Evolutionary conservation across 2,888 invertebrate genomes (phyloP).

Genomic region (Plebejus melissa): DNA sequence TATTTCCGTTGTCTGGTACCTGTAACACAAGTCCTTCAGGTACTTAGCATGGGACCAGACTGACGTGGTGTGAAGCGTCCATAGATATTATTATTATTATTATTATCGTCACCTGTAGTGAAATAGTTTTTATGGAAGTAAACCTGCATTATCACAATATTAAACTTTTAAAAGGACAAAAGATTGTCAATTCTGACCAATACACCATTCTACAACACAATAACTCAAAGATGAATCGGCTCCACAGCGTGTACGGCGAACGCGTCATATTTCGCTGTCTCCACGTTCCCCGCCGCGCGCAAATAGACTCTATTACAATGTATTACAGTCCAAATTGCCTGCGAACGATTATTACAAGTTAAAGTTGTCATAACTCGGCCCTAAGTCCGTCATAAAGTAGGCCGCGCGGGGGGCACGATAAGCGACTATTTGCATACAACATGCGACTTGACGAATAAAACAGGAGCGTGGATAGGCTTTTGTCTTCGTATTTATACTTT

Average conservation of each 20-base stretch:
- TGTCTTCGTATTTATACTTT: slow-evolving; percentile 28
- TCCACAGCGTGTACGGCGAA: slow-evolving; percentile 32
- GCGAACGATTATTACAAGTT: slow-evolving; percentile 28
- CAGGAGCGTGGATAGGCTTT: slow-evolving; percentile 34
- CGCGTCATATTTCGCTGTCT: slow-evolving; percentile 35
- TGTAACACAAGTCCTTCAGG: too few species aligned
- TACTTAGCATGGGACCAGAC: too few species aligned
- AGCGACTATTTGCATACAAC: slow-evolving; percentile 42
- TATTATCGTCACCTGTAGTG: neutral
- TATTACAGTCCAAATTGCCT: slow-evolving; percentile 13
- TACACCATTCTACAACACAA: slow-evolving; percentile 45
- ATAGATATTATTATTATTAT: too few species aligned
- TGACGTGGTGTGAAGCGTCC: too few species aligned
- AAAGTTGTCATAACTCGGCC: slow-evolving; percentile 29
- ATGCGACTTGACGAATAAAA: slow-evolving; percentile 35
- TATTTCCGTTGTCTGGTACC: too few species aligned
- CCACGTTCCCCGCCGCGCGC: neutral
- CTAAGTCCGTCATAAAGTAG: slow-evolving; percentile 47
- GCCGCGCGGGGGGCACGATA: slow-evolving; percentile 52
- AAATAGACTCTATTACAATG: slow-evolving; percentile 15
- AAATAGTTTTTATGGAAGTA: neutral
- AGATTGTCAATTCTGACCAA: slow-evolving; percentile 36
- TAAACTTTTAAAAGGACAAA: slow-evolving; percentile 21
- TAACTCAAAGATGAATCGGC: slow-evolving; percentile 54
- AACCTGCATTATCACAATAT: neutral